Percentiles rank a stretch among this genome's conserved stretches.
Evolutionary conservation across 2,888 invertebrate species (phyloP).

Genomic region (Cactoblastis cactorum): DNA sequence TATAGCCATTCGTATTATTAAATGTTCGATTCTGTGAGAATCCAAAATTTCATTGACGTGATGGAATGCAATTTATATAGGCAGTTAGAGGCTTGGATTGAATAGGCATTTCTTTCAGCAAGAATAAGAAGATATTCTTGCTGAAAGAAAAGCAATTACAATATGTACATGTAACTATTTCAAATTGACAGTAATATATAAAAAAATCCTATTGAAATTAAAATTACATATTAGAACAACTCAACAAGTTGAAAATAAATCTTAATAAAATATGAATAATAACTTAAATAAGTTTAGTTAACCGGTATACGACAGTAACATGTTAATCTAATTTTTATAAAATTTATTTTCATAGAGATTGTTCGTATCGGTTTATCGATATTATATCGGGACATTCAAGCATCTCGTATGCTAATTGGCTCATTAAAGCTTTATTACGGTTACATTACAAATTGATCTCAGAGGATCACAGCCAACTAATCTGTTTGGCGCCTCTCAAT

Average conservation of each 20-base stretch:
- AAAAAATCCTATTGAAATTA: too few relatives aligned
- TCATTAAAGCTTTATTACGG: conserved; percentile 54
- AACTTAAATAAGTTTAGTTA: too few relatives aligned
- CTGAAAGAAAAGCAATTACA: neutral
- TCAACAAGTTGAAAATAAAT: too few relatives aligned
- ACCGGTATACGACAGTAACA: too few relatives aligned
- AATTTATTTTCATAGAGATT: conserved; percentile 37
- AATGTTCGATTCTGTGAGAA: conserved; percentile 75
- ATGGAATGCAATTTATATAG: conserved; percentile 40
- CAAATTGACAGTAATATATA: too few relatives aligned
- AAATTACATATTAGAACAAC: too few relatives aligned
- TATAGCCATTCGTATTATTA: conserved; percentile 72
- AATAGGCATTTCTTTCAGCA: too few relatives aligned
- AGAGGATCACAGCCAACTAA: conserved; percentile 39
- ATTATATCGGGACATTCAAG: conserved; percentile 26
- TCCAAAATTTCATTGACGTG: conserved; percentile 59
- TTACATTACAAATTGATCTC: conserved; percentile 56
- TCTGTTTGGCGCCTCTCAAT: conserved; percentile 48
- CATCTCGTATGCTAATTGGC: conserved; percentile 51
- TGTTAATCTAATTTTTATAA: conserved; percentile 24
- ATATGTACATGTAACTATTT: too few relatives aligned
- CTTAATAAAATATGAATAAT: too few relatives aligned
- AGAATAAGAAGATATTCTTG: too few relatives aligned
- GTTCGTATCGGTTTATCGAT: conserved; percentile 23
- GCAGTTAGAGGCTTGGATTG: conserved; percentile 9